phyloP scores from a whole-genome alignment of 2,113 vertebrate species.

The Mormoops blainvillei region DNA sequence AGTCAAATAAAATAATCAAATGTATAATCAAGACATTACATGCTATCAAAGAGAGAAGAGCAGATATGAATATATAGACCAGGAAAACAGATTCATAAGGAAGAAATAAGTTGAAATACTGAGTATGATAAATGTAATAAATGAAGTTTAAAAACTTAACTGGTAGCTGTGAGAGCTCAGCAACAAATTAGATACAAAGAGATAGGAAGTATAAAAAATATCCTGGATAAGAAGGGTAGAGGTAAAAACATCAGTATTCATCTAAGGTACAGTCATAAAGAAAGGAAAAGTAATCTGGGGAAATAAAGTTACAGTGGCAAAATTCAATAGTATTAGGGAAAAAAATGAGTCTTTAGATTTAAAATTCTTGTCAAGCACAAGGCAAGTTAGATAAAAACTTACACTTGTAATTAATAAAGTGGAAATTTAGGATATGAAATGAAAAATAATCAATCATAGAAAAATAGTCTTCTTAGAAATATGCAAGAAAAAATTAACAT shows the following conservation, averaged over 20 bases:
- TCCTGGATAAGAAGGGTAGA: neutral
- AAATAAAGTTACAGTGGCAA: neutral
- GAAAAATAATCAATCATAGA: neutral
- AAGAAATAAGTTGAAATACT: neutral
- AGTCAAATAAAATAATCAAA: neutral
- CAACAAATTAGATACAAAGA: neutral
- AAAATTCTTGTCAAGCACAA: neutral
- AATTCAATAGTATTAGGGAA: neutral
- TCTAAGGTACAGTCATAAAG: neutral
- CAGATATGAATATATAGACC: neutral
- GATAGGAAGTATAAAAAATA: neutral
- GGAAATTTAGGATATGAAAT: neutral
- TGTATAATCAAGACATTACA: neutral
- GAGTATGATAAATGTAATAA: neutral
- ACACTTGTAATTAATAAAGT: neutral
- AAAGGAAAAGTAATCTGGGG: neutral
- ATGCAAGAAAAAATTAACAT: neutral
- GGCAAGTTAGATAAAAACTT: neutral
- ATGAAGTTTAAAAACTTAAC: neutral
- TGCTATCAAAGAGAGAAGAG: neutral
- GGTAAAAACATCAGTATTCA: neutral
- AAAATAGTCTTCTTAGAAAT: neutral
- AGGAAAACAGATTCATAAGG: neutral
- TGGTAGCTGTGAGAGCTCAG: neutral
- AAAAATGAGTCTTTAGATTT: neutral